Conservation (phyloP, 2,888 invertebrate species). For the Nomada lathburiana region DNA sequence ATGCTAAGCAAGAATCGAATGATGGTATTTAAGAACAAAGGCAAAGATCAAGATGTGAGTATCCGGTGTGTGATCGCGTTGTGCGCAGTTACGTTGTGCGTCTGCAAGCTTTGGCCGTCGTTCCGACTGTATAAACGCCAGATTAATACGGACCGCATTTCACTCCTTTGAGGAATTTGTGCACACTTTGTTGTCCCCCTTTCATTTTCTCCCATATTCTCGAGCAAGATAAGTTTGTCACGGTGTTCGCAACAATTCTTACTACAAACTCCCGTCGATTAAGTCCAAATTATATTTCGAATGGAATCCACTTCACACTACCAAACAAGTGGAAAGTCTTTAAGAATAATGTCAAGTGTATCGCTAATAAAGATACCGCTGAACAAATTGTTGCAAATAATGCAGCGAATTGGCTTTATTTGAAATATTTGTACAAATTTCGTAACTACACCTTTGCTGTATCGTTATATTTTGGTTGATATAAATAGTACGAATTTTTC, state of each 20-base stretch:
- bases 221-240: not conserved
- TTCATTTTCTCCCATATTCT: constrained; percentile 9
- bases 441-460: not conserved
- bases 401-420: not conserved
- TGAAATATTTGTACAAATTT: not conserved
- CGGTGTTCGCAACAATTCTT: not conserved
- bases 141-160: constrained; percentile 11
- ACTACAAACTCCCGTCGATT: constrained; percentile 1
- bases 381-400: constrained; percentile 25
- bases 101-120: constrained; percentile 9
- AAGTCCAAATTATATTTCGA: constrained; percentile 2
- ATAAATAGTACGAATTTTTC: not conserved
- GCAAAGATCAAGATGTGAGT: constrained; percentile 99
- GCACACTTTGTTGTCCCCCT: constrained; percentile 17
- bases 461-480: not conserved
- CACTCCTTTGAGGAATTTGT: constrained; percentile 5
- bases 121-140: constrained; percentile 9
- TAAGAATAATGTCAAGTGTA: constrained; percentile 38
- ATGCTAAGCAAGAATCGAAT: constrained; percentile 93
- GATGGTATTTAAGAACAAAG: constrained; percentile 99
- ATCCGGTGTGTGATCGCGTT: constrained; percentile 55
- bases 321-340: constrained; percentile 29
- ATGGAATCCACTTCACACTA: constrained; percentile 16
- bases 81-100: constrained; percentile 11
- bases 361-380: not conserved